Evolutionary conservation across 2,113 vertebrate genomes (phyloP), one percentile per base, ranked within the genome.

Genomic region (Anarrhichthys ocellatus): DNA sequence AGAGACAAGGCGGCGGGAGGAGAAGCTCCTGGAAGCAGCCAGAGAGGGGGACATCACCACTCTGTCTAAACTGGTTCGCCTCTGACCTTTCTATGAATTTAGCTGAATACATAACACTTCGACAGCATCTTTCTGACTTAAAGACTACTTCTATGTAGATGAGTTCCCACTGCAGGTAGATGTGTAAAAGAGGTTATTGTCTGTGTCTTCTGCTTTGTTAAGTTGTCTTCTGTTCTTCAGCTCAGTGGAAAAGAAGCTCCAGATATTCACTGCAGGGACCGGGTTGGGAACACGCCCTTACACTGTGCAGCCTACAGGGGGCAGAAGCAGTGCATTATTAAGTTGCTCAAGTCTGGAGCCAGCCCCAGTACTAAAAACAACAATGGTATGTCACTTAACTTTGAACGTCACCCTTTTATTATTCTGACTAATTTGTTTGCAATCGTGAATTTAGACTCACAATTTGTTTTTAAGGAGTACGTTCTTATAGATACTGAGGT

Each of bases 271-370:
- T 98, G 97, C 82, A 95, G 90, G 20, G 97, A 99, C 89, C 94
- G 94, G 24, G 90, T 97, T 89, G 97, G 97, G 65, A 98, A 99
- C 52, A 98, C 97, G 0, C 96, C 97, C 1, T 90, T 99, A 88
- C 98, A 98, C 76, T 96, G 97, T 88, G 97, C 97, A 18, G 96
- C 97, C 2, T 97, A 97, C 91, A 97, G 97, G 74, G 97, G 96
- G 81, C 97, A 97, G 84, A 97, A 96, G 80, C 95, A 96, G 24
- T 97, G 97, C 92, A 94, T 96, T 48, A 58, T 96, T 78, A 96
- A 96, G 61, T 97, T 99, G 78, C 95, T 99, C 0, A 97, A 94
- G 93, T 95, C 83, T 85, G 97, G 97, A 80, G 97, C 97, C 75
- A 93, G 94, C 80, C 92, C 94, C 27, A 93, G 86, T 86, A 84